Conservation (phyloP, 2,113 vertebrate genomes). For the Vireo altiloquus region DNA sequence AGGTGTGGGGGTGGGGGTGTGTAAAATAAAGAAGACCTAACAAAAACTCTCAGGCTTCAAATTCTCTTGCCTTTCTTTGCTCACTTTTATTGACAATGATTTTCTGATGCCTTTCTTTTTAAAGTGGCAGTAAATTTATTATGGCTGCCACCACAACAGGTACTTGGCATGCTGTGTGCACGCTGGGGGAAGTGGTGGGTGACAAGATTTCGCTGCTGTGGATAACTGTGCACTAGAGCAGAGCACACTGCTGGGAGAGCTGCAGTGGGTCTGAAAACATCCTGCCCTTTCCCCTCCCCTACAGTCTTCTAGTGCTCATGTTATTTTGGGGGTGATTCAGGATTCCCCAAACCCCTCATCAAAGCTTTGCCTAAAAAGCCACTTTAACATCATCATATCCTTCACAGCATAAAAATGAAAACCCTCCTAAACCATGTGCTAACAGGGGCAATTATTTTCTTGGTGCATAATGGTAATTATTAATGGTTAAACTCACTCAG, state of each 20-base stretch:
- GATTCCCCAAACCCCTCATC: not conserved
- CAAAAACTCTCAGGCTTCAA: not conserved
- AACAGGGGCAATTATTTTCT: not conserved
- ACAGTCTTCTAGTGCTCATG: not conserved
- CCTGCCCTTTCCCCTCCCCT: not conserved
- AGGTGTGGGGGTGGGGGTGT: rapidly evolving
- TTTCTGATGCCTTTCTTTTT: not conserved
- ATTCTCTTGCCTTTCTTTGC: not conserved
- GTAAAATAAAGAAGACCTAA: not conserved
- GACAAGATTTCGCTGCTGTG: not conserved
- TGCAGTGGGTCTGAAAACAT: not conserved
- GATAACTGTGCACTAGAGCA: not conserved
- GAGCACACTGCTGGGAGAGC: not conserved
- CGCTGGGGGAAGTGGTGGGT: not conserved
- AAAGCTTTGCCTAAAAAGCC: not conserved
- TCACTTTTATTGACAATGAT: not conserved
- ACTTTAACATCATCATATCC: not conserved
- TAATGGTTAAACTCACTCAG: not conserved
- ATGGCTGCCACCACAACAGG: not conserved
- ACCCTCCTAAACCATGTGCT: not conserved
- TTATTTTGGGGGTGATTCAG: not conserved
- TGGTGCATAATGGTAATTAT: not conserved
- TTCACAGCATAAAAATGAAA: not conserved
- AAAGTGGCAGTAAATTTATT: not conserved
- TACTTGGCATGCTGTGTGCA: not conserved